phyloP scores from a whole-genome alignment of 2,113 vertebrate genomes.

The Australoheros scitulus region DNA sequence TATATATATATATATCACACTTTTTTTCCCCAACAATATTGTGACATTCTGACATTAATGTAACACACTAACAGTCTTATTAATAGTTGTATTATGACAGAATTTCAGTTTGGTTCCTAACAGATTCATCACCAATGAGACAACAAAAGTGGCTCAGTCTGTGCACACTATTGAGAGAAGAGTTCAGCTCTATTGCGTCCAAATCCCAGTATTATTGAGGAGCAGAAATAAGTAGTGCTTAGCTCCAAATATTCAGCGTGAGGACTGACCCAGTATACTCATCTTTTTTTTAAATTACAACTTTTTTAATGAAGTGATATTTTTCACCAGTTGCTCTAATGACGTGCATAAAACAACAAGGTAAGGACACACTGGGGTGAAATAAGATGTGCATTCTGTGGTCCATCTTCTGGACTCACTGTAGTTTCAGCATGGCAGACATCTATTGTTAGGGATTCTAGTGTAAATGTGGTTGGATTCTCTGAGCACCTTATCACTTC shows the following conservation, averaged over 20 bases:
- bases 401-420: no score
- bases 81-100: neutral
- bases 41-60: no score
- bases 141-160: neutral
- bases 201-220: neutral
- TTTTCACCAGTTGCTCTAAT: neutral
- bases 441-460: neutral
- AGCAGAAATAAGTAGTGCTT: neutral
- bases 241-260: neutral
- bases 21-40: no score
- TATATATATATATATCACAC: no score
- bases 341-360: neutral
- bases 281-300: neutral
- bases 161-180: neutral
- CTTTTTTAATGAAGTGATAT: neutral
- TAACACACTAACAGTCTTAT: no score
- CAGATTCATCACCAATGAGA: neutral
- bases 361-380: neutral
- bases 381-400: neutral
- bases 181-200: neutral
- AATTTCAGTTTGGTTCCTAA: neutral
- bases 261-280: no score
- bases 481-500: neutral
- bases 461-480: neutral
- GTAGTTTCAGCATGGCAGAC: neutral